phyloP scores from a whole-genome alignment of 2,888 invertebrate species.

The Phrixothrix hirtus region DNA sequence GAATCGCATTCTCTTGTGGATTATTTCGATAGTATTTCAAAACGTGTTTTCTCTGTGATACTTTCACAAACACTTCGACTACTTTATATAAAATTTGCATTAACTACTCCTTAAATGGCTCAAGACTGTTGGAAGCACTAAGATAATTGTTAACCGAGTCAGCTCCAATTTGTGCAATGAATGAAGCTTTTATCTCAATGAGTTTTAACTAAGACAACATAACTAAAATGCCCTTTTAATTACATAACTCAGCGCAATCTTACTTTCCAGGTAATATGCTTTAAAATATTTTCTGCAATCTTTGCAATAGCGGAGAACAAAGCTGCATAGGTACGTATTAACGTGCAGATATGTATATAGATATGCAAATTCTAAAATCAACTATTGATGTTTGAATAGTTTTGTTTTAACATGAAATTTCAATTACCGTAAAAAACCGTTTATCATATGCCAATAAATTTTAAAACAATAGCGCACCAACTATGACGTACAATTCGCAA shows the following conservation, averaged over 20 bases:
- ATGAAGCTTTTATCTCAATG: neutral
- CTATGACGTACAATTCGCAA: no score
- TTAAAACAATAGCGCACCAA: no score
- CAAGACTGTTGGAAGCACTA: conserved; percentile 9
- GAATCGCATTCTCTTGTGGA: conserved; percentile 32
- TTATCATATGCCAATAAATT: no score
- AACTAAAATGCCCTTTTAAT: neutral
- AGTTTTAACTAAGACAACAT: neutral
- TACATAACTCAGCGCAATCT: neutral
- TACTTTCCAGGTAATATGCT: neutral
- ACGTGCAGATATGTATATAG: no score
- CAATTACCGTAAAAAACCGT: no score
- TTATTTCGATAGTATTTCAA: conserved; percentile 33
- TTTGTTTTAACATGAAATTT: no score
- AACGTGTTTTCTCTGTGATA: conserved; percentile 22
- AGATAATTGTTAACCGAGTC: conserved; percentile 21
- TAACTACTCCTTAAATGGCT: conserved; percentile 15
- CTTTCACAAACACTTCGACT: conserved; percentile 13
- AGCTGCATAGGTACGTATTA: no score
- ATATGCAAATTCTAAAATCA: no score
- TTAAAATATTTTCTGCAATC: no score
- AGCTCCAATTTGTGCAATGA: neutral
- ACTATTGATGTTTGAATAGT: no score
- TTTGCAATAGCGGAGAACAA: no score
- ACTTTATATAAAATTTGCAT: conserved; percentile 22